A percentile compares a stretch with the other conserved stretches of the same genome.
phyloP scores from a whole-genome alignment of 92 coral and sea anemone species.

The Actinostola sp. region DNA sequence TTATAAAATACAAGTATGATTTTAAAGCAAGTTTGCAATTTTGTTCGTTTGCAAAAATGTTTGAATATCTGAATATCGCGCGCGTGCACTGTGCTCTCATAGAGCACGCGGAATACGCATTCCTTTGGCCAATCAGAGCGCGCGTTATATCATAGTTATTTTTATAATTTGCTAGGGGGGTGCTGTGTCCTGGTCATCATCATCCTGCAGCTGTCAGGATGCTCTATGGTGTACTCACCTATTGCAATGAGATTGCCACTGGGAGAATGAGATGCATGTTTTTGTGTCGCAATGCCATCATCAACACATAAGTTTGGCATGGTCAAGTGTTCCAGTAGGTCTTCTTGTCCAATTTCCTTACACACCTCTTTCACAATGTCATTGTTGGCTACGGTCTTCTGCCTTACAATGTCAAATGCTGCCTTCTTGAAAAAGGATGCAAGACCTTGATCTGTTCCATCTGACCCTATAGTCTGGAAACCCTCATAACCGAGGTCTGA shows the following conservation, averaged over 20 bases:
- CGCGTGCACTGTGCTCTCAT: too few relatives aligned
- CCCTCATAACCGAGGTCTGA: conserved; percentile 52
- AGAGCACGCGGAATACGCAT: too few relatives aligned
- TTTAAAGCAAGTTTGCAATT: too few relatives aligned
- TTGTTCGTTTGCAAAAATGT: too few relatives aligned
- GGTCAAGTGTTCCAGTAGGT: conserved; percentile 9
- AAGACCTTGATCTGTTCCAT: conserved; percentile 48
- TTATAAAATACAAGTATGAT: too few relatives aligned
- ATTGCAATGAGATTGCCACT: conserved; percentile 32
- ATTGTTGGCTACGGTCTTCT: conserved; percentile 23
- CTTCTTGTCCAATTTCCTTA: conserved; percentile 4
- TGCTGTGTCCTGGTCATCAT: not conserved
- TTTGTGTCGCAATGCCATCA: conserved; percentile 29
- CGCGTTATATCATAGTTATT: too few relatives aligned
- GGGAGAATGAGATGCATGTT: too few relatives aligned
- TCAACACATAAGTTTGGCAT: conserved; percentile 31
- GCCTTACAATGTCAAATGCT: conserved; percentile 44
- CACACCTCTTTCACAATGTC: conserved; percentile 30
- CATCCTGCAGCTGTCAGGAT: not conserved
- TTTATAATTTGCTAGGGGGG: too few relatives aligned
- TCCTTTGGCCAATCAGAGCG: too few relatives aligned
- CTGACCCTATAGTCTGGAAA: conserved; percentile 34
- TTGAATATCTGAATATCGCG: too few relatives aligned
- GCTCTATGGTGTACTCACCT: conserved; percentile 32
- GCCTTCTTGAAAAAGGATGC: conserved; percentile 57